These are phyloP conservation scores for Pachyramphus minor DNA, from an alignment of 2,113 vertebrate species.

Conservation along the genomic window DNA sequence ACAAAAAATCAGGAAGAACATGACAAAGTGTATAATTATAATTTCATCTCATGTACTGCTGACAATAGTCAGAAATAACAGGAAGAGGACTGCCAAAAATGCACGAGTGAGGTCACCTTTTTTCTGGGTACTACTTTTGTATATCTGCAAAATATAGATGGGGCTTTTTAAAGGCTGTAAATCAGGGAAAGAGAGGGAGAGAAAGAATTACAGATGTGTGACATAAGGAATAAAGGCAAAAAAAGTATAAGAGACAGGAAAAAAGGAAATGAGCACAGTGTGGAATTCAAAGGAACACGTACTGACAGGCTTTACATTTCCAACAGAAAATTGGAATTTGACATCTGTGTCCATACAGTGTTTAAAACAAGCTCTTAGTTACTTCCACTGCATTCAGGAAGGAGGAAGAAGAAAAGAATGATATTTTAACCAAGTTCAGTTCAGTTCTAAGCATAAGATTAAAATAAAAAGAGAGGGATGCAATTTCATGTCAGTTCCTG, in stretches of 20 bases:
- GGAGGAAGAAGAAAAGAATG: neutral
- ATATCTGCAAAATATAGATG: neutral
- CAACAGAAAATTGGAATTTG: neutral
- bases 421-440: neutral
- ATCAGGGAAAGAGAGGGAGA: neutral
- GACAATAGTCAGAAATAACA: slow-evolving; percentile 4
- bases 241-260: neutral
- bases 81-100: slow-evolving; percentile 29
- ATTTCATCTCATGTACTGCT: neutral
- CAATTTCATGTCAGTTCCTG: neutral
- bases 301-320: neutral
- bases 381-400: neutral
- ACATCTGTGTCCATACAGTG: neutral
- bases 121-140: neutral
- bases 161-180: neutral
- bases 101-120: neutral
- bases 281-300: neutral
- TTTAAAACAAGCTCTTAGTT: neutral
- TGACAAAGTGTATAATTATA: neutral
- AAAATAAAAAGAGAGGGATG: neutral
- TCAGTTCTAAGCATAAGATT: neutral
- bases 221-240: neutral
- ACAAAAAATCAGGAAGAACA: slow-evolving; percentile 14
- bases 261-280: neutral
- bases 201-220: neutral